Evolutionary conservation across 2,113 vertebrate species (phyloP), one percentile per base, ranked within the genome.

Genomic region (Sebastes fasciatus): DNA sequence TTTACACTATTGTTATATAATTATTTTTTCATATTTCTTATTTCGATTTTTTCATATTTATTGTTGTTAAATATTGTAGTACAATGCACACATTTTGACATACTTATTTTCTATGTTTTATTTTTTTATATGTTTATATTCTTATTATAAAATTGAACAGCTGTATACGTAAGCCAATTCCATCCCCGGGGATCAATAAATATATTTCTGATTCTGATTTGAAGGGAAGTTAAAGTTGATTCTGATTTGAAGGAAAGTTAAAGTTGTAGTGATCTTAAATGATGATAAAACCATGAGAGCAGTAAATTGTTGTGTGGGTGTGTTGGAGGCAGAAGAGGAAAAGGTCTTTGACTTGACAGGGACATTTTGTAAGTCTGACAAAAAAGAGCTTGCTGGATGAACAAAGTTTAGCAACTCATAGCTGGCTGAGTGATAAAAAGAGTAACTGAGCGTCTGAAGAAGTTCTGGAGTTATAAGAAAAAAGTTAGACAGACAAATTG

Each of bases 251-350:
- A 77, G 45, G 5, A 66, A 61, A 45, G 49, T 60, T 54, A 23
- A 49, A 49, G 63, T 60, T 55, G 14, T 57, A 55, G 51, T 46
- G 6, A 63, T 58, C 58, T 14, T 11, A 77, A 10, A 8, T 45
- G 34, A 43, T 57, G 43, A 78, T 52, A 57, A 66, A 74, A 54
- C 58, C 51, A 51, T 14, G 61, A 66, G 11, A 60, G 45, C 69
- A 54, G 60, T 34, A 26, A 42, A 51, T 40, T 75, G 46, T 26
- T 68, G 74, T 66, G 26, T 42, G 58, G 23, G 17, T 43, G 43
- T 23, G 71, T 72, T 21, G 54, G 65, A 65, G 71, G 69, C 55
- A 72, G 55, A 26, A 13, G 19, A 66, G 40, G 19, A 21, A 54
- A 46, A n/a, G 49, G 71, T 26, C 57, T 80, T 61, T 73, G 74